phyloP scores from a whole-genome alignment of 2,797 vertebrate genomes.

The Ispidina lecontei region DNA sequence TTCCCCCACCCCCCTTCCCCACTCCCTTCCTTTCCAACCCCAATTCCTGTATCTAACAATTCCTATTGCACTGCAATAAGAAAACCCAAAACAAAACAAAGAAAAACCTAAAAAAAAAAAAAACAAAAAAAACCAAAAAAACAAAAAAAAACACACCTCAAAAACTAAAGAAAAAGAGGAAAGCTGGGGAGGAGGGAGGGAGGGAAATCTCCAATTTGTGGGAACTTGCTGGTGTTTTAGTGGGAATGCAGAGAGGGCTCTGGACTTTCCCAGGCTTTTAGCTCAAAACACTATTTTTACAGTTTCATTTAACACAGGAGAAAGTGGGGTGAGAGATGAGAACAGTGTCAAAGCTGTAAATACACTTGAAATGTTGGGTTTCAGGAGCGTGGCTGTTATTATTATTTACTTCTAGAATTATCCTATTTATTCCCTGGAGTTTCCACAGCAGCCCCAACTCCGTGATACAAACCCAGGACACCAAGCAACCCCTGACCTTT shows the following conservation, averaged over 20 bases:
- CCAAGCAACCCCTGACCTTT: not conserved
- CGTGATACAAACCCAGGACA: accelerated
- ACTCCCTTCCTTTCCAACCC: not conserved
- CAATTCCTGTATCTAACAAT: not conserved
- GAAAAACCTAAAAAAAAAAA: not conserved
- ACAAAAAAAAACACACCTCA: not conserved
- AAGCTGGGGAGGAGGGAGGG: not conserved
- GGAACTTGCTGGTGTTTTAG: constrained; percentile 56
- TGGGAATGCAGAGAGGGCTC: constrained; percentile 37
- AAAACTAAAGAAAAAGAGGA: not conserved
- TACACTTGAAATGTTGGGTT: not conserved
- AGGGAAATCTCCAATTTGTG: constrained; percentile 68
- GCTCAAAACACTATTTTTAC: constrained; percentile 54
- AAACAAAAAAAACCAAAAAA: too few relatives aligned
- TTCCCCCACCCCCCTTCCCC: not conserved
- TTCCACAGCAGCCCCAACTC: not conserved
- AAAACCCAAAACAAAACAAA: not conserved
- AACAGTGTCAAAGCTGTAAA: not conserved
- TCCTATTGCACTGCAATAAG: not conserved
- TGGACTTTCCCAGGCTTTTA: constrained; percentile 65
- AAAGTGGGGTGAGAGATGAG: not conserved
- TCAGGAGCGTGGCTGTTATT: not conserved
- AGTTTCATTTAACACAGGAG: not conserved
- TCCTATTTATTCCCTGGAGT: not conserved
- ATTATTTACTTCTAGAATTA: not conserved